Evolutionary conservation across 2,797 vertebrate species (phyloP), one percentile per base, ranked within the genome.

Genomic region (Sebastes elongatus): DNA sequence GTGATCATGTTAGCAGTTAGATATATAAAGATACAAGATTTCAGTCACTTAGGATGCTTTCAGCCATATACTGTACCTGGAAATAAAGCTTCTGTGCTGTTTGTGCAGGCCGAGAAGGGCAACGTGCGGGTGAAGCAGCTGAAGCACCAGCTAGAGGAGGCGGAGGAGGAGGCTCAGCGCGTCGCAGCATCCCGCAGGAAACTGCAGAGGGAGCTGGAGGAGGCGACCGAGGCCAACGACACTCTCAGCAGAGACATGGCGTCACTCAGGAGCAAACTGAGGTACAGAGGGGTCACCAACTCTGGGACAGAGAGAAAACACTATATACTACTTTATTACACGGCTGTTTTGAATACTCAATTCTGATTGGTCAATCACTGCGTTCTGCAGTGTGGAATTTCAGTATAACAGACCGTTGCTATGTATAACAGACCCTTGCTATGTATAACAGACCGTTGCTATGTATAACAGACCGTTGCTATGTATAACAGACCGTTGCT

Each of bases 101-200:
- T 3, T 14, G 33, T 42, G 9, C 85, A 99, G 98, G 96, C 96
- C 0, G 98, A 99, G 87, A 99, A 99, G 88, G 92, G 94, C 23
- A 96, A 86, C 4, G 3, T 88, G 2, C 95, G 97, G 25, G 91
- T 99, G 84, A 99, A 97, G 90, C 98, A 98, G 91, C 95, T 99
- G 88, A 99, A 99, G 90, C 95, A 97, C 72, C 98, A 99, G 96
- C 93, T 99, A 93, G 98, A 99, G 87, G 98, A 99, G 95, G 96
- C 96, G 0, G 98, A 99, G 92, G 98, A 99, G 74, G 98, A 99
- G 92, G 96, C 97, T 5, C 98, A 99, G 94, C 97, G 98, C 1
- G 93, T 97, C 90, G 97, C 96, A 0, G 98, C 97, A 0, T 96
- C 95, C 32, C 98, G 98, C 86, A 96, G 98, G 93, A 99, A 99